phyloP scores from a whole-genome alignment of 30 jellyfish, hydroid and myxozoan genomes.

The Chironex yamaguchii region DNA sequence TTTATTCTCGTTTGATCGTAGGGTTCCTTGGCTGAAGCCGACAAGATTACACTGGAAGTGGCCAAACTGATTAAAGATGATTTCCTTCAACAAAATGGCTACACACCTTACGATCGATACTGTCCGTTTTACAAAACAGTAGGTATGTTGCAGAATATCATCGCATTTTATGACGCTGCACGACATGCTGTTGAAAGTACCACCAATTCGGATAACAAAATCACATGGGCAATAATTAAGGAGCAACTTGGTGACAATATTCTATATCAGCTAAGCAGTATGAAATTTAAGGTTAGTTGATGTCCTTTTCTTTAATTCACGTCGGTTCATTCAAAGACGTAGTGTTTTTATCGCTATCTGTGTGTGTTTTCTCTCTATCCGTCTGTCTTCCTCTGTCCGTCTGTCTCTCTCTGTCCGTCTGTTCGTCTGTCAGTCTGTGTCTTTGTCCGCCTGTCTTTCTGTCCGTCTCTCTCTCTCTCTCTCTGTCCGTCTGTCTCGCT shows the following conservation, averaged over 20 bases:
- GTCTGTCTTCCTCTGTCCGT: too few relatives aligned
- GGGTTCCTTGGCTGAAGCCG: slow-evolving; percentile 99
- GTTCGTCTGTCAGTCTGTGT: too few relatives aligned
- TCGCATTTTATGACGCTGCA: slow-evolving; percentile 96
- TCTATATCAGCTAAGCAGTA: slow-evolving; percentile 90
- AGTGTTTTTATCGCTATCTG: too few relatives aligned
- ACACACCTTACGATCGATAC: slow-evolving; percentile 95
- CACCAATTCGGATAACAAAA: slow-evolving; percentile 90
- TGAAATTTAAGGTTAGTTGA: slow-evolving; percentile 95
- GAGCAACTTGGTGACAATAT: slow-evolving; percentile 98
- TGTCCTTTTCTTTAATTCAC: neutral
- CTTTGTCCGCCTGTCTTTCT: too few relatives aligned
- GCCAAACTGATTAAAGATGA: slow-evolving; percentile 98
- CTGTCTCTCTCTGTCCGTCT: too few relatives aligned
- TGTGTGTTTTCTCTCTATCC: too few relatives aligned
- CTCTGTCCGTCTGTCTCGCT: too few relatives aligned
- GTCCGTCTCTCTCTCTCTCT: too few relatives aligned
- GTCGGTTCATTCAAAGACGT: too few relatives aligned
- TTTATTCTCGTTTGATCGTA: slow-evolving; percentile 11
- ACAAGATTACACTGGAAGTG: slow-evolving; percentile 97
- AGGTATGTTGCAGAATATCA: slow-evolving; percentile 93
- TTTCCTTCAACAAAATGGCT: slow-evolving; percentile 98
- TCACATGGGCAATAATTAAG: slow-evolving; percentile 98
- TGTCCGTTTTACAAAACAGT: slow-evolving; percentile 99
- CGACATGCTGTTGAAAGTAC: slow-evolving; percentile 98